Percentiles rank a stretch among this genome's conserved stretches.
These are phyloP conservation scores for Cryptotermes secundus DNA, from an alignment of 1,140 invertebrate genomes.

Conservation along the genomic window DNA sequence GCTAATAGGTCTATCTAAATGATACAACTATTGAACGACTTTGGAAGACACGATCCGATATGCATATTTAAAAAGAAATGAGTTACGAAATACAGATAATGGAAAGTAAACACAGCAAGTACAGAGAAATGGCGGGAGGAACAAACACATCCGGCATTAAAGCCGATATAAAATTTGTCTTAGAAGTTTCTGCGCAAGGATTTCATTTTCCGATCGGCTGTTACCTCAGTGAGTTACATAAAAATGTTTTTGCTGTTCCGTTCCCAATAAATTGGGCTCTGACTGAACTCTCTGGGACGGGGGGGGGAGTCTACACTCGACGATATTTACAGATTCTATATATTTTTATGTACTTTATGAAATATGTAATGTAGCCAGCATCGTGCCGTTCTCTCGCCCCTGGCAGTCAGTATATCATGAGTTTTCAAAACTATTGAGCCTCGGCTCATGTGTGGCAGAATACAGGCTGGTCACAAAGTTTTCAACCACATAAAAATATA, in stretches of 20 bases:
- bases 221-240: background rate
- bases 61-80: background rate
- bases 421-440: too few species aligned
- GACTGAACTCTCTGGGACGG: background rate
- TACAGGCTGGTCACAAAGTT: too few species aligned
- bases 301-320: background rate
- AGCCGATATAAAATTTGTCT: background rate
- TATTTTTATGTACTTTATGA: background rate
- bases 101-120: background rate
- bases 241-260: background rate
- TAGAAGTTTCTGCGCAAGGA: background rate
- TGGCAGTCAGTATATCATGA: too few species aligned
- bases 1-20: too few species aligned
- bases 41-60: too few species aligned
- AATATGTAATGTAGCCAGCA: too few species aligned
- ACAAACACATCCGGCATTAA: background rate
- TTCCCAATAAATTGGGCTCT: background rate
- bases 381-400: too few species aligned
- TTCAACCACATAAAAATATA: too few species aligned
- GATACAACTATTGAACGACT: too few species aligned
- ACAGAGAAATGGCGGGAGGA: background rate
- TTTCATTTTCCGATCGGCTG: background rate
- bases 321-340: background rate
- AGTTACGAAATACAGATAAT: background rate
- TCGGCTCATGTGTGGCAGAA: too few species aligned